These are phyloP conservation scores for Cinclus mexicanus DNA, from an alignment of 2,113 vertebrate species.

Conservation along the genomic window DNA sequence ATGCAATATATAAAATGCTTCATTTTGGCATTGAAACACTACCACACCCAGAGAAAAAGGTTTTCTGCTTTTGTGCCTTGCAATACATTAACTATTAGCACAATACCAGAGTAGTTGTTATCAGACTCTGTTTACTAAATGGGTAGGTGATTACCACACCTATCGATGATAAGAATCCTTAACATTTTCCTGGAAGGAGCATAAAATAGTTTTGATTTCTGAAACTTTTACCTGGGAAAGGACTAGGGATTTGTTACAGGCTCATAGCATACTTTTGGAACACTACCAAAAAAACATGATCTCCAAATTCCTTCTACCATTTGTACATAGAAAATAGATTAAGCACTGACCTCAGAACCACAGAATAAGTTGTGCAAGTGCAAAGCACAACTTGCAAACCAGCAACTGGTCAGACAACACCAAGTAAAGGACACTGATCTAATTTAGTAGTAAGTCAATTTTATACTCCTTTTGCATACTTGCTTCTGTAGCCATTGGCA, in stretches of 20 bases:
- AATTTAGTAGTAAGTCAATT: background rate
- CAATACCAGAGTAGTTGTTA: background rate
- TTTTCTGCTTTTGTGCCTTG: background rate
- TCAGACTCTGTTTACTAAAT: constrained; percentile 21
- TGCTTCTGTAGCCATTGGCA: background rate
- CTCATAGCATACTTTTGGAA: background rate
- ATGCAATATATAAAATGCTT: background rate
- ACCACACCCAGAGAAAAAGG: background rate
- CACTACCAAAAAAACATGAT: accelerated
- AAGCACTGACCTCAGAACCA: background rate
- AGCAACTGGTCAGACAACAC: accelerated
- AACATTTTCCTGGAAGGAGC: background rate
- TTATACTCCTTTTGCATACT: background rate
- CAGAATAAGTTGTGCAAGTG: background rate
- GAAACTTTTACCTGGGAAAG: background rate
- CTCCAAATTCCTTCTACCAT: background rate
- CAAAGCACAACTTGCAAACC: background rate
- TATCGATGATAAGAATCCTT: background rate
- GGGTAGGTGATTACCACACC: background rate
- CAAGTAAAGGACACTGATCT: background rate
- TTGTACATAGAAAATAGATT: background rate
- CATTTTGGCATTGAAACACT: background rate
- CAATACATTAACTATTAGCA: background rate
- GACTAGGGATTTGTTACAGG: background rate
- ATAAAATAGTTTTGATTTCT: background rate